phyloP scores from a whole-genome alignment of 2,113 vertebrate genomes.

The Mastomys coucha region DNA sequence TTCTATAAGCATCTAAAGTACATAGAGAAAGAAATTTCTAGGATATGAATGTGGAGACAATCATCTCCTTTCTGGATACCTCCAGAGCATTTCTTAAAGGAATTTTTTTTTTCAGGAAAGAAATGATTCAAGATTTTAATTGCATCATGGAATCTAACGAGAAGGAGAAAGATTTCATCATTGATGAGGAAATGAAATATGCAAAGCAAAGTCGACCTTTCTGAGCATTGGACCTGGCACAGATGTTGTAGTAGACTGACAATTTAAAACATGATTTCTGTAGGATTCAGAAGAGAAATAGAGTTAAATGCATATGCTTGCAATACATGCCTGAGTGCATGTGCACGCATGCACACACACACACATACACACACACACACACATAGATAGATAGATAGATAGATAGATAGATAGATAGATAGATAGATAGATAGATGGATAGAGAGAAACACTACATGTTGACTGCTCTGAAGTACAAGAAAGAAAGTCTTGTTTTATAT shows the following conservation, averaged over 20 bases:
- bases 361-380: background rate
- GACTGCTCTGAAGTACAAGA: conserved; percentile 49
- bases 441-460: conserved; percentile 12
- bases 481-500: conserved; percentile 28
- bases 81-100: conserved; percentile 12
- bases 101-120: background rate
- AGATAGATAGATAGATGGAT: too few relatives aligned
- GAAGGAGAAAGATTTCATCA: background rate
- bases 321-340: too few relatives aligned
- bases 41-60: conserved; percentile 57
- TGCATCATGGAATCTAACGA: background rate
- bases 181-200: conserved; percentile 47
- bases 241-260: background rate
- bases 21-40: background rate
- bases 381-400: too few relatives aligned
- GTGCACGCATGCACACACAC: background rate
- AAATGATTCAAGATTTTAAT: background rate
- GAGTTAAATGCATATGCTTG: background rate
- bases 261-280: background rate
- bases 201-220: background rate
- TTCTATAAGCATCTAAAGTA: conserved; percentile 43
- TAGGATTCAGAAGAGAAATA: background rate
- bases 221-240: background rate
- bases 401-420: background rate
- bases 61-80: background rate